Conservation (phyloP, 2,888 invertebrate species). For the Abscondita cerata region DNA sequence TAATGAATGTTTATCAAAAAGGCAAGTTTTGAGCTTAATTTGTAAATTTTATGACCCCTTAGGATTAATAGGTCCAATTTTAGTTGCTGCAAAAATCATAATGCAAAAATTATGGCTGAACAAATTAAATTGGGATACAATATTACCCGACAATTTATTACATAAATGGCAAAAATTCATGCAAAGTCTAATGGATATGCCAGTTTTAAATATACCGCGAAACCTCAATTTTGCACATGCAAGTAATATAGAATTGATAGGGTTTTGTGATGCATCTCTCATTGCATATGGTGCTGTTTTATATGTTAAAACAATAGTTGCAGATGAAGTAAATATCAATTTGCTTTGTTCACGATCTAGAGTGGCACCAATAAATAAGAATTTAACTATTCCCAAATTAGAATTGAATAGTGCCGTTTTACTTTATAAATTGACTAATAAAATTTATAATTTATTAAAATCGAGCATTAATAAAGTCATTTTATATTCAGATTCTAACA, state of each 20-base stretch:
- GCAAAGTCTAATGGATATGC: background rate
- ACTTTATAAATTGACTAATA: background rate
- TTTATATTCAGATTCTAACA: background rate
- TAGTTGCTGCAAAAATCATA: background rate
- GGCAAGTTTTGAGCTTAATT: background rate
- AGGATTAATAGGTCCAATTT: background rate
- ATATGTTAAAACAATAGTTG: background rate
- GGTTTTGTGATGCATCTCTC: background rate
- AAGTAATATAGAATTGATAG: background rate
- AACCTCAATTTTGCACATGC: too few species aligned
- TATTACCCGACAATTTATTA: background rate
- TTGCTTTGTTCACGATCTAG: background rate
- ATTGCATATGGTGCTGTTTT: background rate
- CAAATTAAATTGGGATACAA: background rate
- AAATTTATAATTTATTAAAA: too few species aligned
- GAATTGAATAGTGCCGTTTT: too few species aligned
- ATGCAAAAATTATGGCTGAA: background rate
- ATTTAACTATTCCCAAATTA: background rate
- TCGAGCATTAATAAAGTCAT: too few species aligned
- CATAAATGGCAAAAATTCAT: background rate
- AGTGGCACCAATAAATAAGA: background rate
- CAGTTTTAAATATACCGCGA: background rate
- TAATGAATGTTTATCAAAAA: background rate
- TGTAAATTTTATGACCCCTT: background rate
- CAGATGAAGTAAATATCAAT: background rate